Evolutionary conservation across 2,797 vertebrate species (phyloP).

Genomic region (Pangasius djambal): DNA sequence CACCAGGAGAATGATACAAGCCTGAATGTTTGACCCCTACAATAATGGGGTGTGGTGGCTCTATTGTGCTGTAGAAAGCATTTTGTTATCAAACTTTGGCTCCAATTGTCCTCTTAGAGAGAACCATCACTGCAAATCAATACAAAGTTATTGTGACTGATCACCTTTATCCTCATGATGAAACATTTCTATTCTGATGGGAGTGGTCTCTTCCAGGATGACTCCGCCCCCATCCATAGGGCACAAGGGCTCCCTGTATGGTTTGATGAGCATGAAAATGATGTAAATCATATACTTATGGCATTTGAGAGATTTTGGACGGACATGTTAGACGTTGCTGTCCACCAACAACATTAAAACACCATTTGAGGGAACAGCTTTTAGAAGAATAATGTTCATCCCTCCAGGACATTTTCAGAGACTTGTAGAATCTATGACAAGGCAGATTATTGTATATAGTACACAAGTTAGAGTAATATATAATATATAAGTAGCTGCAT

Average conservation of each 20-base stretch:
- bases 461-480: background rate
- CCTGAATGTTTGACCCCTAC: background rate
- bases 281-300: background rate
- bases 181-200: background rate
- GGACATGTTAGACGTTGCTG: background rate
- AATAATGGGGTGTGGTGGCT: background rate
- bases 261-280: background rate
- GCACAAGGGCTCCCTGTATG: background rate
- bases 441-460: background rate
- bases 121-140: background rate
- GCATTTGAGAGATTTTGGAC: background rate
- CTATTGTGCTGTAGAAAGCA: background rate
- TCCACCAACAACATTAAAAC: background rate
- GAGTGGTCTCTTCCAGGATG: background rate
- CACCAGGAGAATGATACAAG: background rate
- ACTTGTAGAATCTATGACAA: background rate
- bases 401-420: background rate
- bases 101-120: background rate
- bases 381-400: background rate
- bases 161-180: background rate
- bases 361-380: background rate
- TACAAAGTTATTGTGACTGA: background rate
- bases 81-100: background rate
- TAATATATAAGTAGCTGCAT: background rate
- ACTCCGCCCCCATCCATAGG: background rate